Conservation (phyloP, 2,797 vertebrate species). For the Mormyrus proboscirostris region DNA sequence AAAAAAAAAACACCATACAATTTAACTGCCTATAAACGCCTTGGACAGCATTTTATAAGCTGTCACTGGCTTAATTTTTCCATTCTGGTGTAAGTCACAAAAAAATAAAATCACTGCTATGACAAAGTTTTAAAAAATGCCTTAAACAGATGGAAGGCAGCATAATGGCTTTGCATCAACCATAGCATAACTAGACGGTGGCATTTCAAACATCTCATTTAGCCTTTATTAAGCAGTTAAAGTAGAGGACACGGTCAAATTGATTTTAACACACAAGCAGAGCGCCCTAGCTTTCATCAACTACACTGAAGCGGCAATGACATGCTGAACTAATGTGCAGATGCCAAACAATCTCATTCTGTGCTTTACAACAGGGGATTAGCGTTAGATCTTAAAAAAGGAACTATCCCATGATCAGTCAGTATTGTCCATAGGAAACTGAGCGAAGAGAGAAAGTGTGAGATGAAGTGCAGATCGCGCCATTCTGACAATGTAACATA, state of each 20-base stretch:
- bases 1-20: background rate
- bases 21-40: background rate
- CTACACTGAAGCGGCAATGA: background rate
- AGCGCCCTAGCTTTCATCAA: background rate
- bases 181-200: background rate
- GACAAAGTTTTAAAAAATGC: background rate
- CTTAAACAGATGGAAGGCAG: background rate
- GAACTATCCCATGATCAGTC: background rate
- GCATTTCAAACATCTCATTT: background rate
- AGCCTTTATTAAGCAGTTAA: background rate
- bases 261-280: background rate
- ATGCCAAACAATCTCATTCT: background rate
- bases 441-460: background rate
- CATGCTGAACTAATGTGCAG: background rate
- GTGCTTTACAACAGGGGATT: background rate
- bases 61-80: background rate
- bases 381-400: background rate
- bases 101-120: background rate
- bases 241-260: background rate
- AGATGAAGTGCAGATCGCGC: background rate
- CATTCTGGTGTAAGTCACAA: background rate
- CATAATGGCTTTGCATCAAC: background rate
- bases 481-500: background rate
- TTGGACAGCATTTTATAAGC: background rate
- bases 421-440: background rate